Percentiles rank a stretch among this genome's conserved stretches.
These are phyloP conservation scores for Meiosimyza platycephala DNA, from an alignment of 2,888 invertebrate species.

Conservation along the genomic window DNA sequence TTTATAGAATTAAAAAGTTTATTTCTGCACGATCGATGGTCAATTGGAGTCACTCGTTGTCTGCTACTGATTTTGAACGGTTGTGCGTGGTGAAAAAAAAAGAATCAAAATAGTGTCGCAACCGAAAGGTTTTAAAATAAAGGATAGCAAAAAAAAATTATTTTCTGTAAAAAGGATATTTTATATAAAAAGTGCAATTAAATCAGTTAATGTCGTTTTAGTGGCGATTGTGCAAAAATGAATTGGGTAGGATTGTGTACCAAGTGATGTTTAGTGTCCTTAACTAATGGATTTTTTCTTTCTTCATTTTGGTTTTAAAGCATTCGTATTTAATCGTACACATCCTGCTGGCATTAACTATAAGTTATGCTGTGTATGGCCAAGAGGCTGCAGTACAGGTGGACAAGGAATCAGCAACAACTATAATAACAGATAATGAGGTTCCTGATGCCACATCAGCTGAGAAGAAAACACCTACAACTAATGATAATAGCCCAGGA, in stretches of 20 bases:
- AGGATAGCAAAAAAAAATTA: not conserved
- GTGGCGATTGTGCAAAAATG: conserved; percentile 18
- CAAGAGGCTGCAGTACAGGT: conserved; percentile 21
- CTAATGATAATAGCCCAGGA: too few relatives aligned
- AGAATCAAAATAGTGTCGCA: not conserved
- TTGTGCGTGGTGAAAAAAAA: not conserved
- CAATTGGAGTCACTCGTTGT: conserved; percentile 50
- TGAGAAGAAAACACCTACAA: too few relatives aligned
- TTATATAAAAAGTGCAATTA: too few relatives aligned
- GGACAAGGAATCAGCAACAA: not conserved
- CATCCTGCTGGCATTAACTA: conserved; percentile 28
- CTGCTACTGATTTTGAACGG: conserved; percentile 6
- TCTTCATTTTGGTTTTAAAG: conserved; percentile 9
- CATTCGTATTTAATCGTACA: not conserved
- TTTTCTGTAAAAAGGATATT: too few relatives aligned
- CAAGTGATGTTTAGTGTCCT: not conserved
- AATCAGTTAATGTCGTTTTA: not conserved
- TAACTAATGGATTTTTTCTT: not conserved
- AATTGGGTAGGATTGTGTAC: conserved; percentile 16
- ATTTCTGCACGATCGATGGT: conserved; percentile 52
- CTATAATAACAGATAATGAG: not conserved
- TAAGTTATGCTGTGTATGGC: conserved; percentile 16
- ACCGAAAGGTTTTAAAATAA: not conserved
- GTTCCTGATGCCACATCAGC: not conserved
- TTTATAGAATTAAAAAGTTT: conserved; percentile 50